These are phyloP conservation scores for Leptinotarsa peninsularis DNA, from an alignment of 2,888 invertebrate genomes.

Conservation along the genomic window DNA sequence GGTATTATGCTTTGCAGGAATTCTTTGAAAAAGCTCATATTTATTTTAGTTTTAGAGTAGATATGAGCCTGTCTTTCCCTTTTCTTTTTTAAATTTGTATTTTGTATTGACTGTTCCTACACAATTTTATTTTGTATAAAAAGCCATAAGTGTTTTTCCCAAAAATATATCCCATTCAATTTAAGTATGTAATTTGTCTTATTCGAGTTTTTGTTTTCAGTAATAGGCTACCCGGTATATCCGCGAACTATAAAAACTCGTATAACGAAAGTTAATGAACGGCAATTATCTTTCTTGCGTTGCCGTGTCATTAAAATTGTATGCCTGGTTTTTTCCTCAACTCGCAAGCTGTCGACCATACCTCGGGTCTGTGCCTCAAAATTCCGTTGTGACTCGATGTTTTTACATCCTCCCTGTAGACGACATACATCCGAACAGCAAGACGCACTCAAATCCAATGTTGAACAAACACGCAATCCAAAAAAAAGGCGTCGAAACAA, in stretches of 20 bases:
- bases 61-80: too few relatives aligned
- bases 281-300: conserved; percentile 1
- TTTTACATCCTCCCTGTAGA: not conserved
- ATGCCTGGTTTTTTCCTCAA: conserved; percentile 3
- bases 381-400: not conserved
- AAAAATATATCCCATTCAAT: too few relatives aligned
- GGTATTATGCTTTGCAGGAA: too few relatives aligned
- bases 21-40: too few relatives aligned
- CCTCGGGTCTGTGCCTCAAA: not conserved
- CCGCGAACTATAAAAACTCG: not conserved
- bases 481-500: conserved; percentile 16
- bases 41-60: too few relatives aligned
- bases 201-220: not conserved
- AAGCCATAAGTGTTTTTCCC: too few relatives aligned
- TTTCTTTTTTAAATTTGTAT: too few relatives aligned
- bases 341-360: not conserved
- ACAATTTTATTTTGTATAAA: too few relatives aligned
- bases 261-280: not conserved
- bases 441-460: conserved; percentile 14
- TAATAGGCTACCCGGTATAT: not conserved
- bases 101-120: too few relatives aligned
- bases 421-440: not conserved
- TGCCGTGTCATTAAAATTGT: conserved; percentile 1
- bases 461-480: conserved; percentile 16
- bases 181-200: not conserved